Evolutionary conservation across 1,140 invertebrate species (phyloP).

Genomic region (Brachionus sp.): DNA sequence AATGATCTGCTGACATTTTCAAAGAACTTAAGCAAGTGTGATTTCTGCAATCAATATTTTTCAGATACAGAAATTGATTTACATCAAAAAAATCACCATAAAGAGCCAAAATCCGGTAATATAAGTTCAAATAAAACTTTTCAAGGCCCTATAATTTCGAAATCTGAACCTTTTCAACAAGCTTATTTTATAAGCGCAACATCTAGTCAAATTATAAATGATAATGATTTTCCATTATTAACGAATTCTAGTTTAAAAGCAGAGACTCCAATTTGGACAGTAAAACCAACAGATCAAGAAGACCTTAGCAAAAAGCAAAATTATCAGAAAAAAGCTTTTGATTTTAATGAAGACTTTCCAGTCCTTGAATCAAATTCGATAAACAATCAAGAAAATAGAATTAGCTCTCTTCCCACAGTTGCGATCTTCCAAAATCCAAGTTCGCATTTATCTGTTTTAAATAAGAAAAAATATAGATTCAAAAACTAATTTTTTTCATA

Average conservation of each 20-base stretch:
- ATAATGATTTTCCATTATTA: not conserved
- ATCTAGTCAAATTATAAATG: not conserved
- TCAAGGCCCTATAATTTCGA: not conserved
- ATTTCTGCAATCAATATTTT: slow-evolving; percentile 7
- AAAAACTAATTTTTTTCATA: not conserved
- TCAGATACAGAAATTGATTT: not conserved
- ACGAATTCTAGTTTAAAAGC: not conserved
- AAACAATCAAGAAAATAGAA: not conserved
- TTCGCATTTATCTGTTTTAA: slow-evolving; percentile 38
- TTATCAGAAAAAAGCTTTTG: not conserved
- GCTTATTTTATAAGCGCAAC: not conserved
- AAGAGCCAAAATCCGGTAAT: not conserved
- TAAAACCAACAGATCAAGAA: not conserved
- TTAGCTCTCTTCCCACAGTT: not conserved
- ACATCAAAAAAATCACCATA: not conserved
- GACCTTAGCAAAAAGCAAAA: not conserved
- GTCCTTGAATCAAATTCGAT: not conserved
- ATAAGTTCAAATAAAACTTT: not conserved
- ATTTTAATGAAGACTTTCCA: not conserved
- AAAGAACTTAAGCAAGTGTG: not conserved
- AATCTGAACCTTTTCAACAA: not conserved
- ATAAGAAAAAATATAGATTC: slow-evolving; percentile 36
- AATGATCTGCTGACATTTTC: not conserved
- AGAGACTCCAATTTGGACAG: not conserved
- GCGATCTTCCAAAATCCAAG: not conserved